Evolutionary conservation across 64 coral and sea anemone species (phyloP).

Genomic region (Stichodactyla mertensii): DNA sequence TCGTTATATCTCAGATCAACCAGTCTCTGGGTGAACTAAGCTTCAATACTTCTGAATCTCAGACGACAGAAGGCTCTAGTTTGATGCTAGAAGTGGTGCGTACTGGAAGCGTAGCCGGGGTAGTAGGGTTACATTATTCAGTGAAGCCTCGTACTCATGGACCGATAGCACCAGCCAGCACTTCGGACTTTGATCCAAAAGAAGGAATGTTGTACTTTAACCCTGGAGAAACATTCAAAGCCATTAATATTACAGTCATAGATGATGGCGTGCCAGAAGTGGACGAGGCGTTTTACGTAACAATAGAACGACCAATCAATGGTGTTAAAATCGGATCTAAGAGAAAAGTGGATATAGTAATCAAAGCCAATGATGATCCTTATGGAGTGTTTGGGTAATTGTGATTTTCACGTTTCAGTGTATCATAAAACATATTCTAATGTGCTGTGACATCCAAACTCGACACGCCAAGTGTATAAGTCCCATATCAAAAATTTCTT

Average conservation of each 20-base stretch:
- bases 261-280: slow-evolving; percentile 67
- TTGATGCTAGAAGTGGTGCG: slow-evolving; percentile 45
- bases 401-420: too few species aligned
- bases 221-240: slow-evolving; percentile 12
- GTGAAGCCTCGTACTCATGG: slow-evolving; percentile 19
- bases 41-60: slow-evolving; percentile 42
- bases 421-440: too few species aligned
- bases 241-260: slow-evolving; percentile 57
- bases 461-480: too few species aligned
- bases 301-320: slow-evolving; percentile 68
- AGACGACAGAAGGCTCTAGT: neutral
- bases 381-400: slow-evolving; percentile 91
- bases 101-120: slow-evolving; percentile 31
- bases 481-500: too few species aligned
- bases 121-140: slow-evolving; percentile 62
- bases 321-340: slow-evolving; percentile 62
- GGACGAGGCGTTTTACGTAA: slow-evolving; percentile 69
- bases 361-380: slow-evolving; percentile 78
- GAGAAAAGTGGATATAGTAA: slow-evolving; percentile 61
- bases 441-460: too few species aligned
- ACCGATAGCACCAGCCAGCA: slow-evolving; percentile 9
- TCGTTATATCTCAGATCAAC: slow-evolving; percentile 75
- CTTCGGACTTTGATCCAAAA: slow-evolving; percentile 48
- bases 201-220: slow-evolving; percentile 53
- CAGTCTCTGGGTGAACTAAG: slow-evolving; percentile 69